Conservation (phyloP, 2,113 vertebrate genomes). For the Vombatus ursinus region DNA sequence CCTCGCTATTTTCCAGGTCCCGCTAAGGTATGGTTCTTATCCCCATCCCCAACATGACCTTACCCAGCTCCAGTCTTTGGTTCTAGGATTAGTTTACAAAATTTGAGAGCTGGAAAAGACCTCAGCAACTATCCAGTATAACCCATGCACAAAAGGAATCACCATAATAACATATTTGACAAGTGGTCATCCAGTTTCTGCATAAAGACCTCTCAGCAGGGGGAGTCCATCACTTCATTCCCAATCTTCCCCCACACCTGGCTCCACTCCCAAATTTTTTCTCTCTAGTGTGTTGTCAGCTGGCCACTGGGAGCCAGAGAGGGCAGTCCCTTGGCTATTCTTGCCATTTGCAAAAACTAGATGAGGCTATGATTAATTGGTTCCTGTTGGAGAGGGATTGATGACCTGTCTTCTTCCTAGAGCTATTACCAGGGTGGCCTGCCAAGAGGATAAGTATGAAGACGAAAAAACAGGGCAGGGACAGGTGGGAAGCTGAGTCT, state of each 20-base stretch:
- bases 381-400: conserved; percentile 55
- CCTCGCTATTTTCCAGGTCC: neutral
- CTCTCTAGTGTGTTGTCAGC: neutral
- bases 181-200: neutral
- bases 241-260: neutral
- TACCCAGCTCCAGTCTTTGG: neutral
- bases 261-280: neutral
- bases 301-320: neutral
- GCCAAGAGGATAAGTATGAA: conserved; percentile 68
- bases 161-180: neutral
- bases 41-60: neutral
- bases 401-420: conserved; percentile 64
- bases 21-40: neutral
- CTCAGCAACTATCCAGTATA: neutral
- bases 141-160: neutral
- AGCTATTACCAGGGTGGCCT: conserved; percentile 51
- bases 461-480: conserved; percentile 63
- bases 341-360: conserved; percentile 51
- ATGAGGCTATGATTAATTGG: conserved; percentile 52
- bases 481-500: conserved; percentile 46
- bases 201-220: neutral
- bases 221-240: neutral
- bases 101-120: neutral
- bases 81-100: neutral
- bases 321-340: neutral